Evolutionary conservation across 1,140 invertebrate genomes (phyloP).

Genomic region (Pachyrhynchus sulphureomaculatus): DNA sequence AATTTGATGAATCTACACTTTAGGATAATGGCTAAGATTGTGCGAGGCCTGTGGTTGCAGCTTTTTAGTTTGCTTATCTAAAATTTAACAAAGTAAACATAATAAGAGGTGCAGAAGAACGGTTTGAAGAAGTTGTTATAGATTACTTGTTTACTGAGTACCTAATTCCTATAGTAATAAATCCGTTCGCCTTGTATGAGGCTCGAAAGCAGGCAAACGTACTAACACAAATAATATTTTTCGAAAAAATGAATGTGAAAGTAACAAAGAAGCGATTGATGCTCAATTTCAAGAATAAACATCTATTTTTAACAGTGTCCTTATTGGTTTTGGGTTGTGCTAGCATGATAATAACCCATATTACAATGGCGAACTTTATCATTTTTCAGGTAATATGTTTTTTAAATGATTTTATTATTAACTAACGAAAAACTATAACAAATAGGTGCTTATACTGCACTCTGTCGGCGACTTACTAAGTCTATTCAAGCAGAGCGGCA

Average conservation of each 20-base stretch:
- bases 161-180: conserved; percentile 60
- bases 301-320: conserved; percentile 39
- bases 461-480: too few species aligned
- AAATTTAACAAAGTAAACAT: conserved; percentile 61
- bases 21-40: too few species aligned
- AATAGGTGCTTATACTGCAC: too few species aligned
- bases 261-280: conserved; percentile 39
- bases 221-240: conserved; percentile 62
- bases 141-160: conserved; percentile 68
- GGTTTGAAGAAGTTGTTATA: conserved; percentile 69
- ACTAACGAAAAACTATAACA: too few species aligned
- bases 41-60: too few species aligned
- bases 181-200: conserved; percentile 65
- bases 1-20: too few species aligned
- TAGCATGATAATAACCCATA: conserved; percentile 63
- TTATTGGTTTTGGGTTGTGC: conserved; percentile 60
- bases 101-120: conserved; percentile 58
- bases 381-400: conserved; percentile 55
- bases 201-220: conserved; percentile 60
- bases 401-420: too few species aligned
- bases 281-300: conserved; percentile 42
- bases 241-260: conserved; percentile 49
- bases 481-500: too few species aligned
- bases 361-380: conserved; percentile 65
- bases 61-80: too few species aligned